Percentiles rank a stretch among this genome's conserved stretches.
phyloP scores from a whole-genome alignment of 1,140 invertebrate species.

The Camponotus vicinus region DNA sequence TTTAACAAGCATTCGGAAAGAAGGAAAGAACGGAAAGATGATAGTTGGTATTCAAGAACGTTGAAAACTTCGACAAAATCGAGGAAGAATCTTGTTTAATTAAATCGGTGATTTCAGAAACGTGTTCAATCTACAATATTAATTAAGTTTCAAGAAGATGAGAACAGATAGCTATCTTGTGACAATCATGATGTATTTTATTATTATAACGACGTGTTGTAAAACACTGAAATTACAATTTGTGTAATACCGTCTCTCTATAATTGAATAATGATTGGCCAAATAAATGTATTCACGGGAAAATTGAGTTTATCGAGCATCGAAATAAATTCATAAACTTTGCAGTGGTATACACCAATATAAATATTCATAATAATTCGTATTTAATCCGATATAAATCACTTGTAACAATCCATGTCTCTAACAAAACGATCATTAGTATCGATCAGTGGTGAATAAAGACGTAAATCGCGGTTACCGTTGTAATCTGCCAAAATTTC shows the following conservation, averaged over 20 bases:
- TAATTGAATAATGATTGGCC: slow-evolving; percentile 59
- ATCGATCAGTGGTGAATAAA: slow-evolving; percentile 40
- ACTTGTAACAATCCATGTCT: slow-evolving; percentile 20
- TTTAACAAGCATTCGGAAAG: slow-evolving; percentile 51
- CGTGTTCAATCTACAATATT: slow-evolving; percentile 4
- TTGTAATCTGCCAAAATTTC: neutral
- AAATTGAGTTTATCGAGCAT: slow-evolving; percentile 58
- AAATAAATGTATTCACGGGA: slow-evolving; percentile 47
- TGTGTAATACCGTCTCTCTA: slow-evolving; percentile 49
- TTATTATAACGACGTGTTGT: slow-evolving; percentile 16
- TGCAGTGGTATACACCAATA: slow-evolving; percentile 21
- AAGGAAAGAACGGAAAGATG: neutral
- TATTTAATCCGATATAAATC: slow-evolving; percentile 35
- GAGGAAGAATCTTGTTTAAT: slow-evolving; percentile 41
- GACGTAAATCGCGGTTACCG: neutral
- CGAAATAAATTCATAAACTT: slow-evolving; percentile 53
- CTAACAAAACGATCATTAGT: slow-evolving; percentile 41
- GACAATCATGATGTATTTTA: neutral
- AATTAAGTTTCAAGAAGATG: neutral
- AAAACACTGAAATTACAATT: slow-evolving; percentile 56
- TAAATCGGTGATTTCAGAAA: slow-evolving; percentile 24
- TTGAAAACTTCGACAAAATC: slow-evolving; percentile 7
- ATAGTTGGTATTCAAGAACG: slow-evolving; percentile 34
- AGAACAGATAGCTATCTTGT: neutral
- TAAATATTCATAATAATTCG: slow-evolving; percentile 63